phyloP scores from a whole-genome alignment of 2,113 vertebrate species.

The Cyanocitta stelleri region DNA sequence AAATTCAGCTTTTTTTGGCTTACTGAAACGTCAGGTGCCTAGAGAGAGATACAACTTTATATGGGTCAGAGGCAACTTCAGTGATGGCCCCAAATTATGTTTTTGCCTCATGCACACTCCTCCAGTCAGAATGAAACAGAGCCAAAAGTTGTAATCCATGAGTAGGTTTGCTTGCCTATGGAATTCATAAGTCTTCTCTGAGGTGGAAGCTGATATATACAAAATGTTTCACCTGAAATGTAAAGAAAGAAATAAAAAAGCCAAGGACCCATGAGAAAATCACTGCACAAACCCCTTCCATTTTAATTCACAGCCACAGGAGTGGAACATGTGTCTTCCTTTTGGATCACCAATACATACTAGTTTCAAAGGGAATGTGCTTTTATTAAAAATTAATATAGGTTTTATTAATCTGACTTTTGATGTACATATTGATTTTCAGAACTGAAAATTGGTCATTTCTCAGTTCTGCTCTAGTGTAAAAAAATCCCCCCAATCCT shows the following conservation, averaged over 20 bases:
- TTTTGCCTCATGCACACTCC: neutral
- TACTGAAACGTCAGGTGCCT: neutral
- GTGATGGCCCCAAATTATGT: neutral
- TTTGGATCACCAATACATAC: neutral
- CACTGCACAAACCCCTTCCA: neutral
- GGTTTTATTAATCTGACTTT: neutral
- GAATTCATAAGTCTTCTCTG: neutral
- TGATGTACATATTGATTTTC: neutral
- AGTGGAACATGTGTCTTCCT: neutral
- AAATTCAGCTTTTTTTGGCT: neutral
- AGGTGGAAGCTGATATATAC: constrained; percentile 2
- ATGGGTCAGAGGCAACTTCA: neutral
- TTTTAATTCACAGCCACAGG: neutral
- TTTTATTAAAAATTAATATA: neutral
- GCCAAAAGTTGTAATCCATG: neutral
- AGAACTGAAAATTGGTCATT: neutral
- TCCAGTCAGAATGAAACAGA: neutral
- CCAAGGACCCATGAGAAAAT: neutral
- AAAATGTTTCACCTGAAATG: neutral
- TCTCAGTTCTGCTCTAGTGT: neutral
- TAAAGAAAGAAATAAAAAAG: neutral
- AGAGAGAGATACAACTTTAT: neutral
- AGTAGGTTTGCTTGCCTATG: constrained; percentile 3
- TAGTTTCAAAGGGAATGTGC: neutral
- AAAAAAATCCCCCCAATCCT: neutral